These are phyloP conservation scores for Crotalus helleri DNA, from an alignment of 2,113 vertebrate genomes.

Conservation along the genomic window DNA sequence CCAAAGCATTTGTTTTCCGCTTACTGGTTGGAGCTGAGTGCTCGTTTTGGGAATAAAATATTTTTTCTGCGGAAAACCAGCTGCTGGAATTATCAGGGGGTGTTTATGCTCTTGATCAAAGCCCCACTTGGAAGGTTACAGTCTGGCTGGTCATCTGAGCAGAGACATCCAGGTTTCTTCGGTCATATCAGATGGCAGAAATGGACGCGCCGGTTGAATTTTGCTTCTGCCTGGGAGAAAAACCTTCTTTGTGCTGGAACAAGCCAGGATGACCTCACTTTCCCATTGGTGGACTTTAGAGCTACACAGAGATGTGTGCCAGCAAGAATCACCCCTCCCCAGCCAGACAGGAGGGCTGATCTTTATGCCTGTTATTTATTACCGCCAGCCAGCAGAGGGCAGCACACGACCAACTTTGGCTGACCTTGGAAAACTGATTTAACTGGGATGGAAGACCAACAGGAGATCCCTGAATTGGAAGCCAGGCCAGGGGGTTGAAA, in stretches of 20 bases:
- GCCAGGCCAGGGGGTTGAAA: background rate
- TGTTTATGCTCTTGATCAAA: too few relatives aligned
- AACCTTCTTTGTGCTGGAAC: background rate
- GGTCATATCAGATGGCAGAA: background rate
- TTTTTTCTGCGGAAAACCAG: too few relatives aligned
- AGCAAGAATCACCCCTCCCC: background rate
- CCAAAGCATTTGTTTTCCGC: background rate
- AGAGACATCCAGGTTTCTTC: too few relatives aligned
- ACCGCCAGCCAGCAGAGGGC: background rate
- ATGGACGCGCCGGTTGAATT: background rate
- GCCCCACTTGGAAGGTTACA: too few relatives aligned
- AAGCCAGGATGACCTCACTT: background rate
- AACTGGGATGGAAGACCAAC: background rate
- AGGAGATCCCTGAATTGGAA: background rate
- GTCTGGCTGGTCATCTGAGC: too few relatives aligned
- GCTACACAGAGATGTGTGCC: too few relatives aligned
- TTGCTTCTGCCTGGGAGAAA: background rate
- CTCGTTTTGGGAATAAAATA: too few relatives aligned
- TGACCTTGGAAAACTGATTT: background rate
- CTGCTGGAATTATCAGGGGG: too few relatives aligned
- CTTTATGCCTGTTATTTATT: background rate
- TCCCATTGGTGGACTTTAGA: too few relatives aligned
- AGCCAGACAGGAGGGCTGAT: background rate
- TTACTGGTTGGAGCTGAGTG: too few relatives aligned
- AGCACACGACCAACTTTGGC: background rate